Evolutionary conservation across 2,113 vertebrate genomes (phyloP).

Genomic region (Lasiurus borealis): DNA sequence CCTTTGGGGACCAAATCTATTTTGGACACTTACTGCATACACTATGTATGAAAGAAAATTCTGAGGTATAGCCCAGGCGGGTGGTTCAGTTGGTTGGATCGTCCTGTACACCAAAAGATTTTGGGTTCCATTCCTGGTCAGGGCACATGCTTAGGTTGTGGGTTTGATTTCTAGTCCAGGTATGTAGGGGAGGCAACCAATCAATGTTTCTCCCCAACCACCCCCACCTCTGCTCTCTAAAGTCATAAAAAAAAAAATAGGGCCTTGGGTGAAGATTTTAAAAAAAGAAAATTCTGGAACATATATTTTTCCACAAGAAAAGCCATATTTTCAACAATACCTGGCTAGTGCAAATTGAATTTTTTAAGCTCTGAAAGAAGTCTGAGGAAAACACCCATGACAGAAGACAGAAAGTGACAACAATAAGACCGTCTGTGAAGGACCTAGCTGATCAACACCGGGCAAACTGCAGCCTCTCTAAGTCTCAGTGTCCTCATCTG

Average conservation of each 20-base stretch:
- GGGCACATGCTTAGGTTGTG: not conserved
- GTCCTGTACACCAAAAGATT: not conserved
- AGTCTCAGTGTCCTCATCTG: not conserved
- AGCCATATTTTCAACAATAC: slow-evolving; percentile 11
- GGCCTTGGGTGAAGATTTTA: not conserved
- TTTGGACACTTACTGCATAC: not conserved
- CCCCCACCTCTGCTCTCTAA: not conserved
- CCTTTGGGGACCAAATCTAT: slow-evolving; percentile 11
- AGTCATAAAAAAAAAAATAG: not conserved
- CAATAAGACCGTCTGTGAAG: not conserved
- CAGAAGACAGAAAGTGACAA: not conserved
- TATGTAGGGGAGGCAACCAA: not conserved
- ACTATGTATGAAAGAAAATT: slow-evolving; percentile 2
- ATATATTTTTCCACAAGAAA: slow-evolving; percentile 48
- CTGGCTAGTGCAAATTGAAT: not conserved
- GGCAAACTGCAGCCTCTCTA: not conserved
- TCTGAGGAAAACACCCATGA: not conserved
- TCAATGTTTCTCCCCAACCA: not conserved
- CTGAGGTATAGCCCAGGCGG: too few species aligned
- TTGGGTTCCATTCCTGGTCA: not conserved
- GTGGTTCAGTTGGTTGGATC: not conserved
- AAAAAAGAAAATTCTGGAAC: not conserved
- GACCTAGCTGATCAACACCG: not conserved
- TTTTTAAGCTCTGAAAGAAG: slow-evolving; percentile 51
- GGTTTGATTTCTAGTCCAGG: not conserved